Base-by-base conservation (phyloP, 2,113 vertebrate genomes). In the Telmatochromis sp. region DNA sequence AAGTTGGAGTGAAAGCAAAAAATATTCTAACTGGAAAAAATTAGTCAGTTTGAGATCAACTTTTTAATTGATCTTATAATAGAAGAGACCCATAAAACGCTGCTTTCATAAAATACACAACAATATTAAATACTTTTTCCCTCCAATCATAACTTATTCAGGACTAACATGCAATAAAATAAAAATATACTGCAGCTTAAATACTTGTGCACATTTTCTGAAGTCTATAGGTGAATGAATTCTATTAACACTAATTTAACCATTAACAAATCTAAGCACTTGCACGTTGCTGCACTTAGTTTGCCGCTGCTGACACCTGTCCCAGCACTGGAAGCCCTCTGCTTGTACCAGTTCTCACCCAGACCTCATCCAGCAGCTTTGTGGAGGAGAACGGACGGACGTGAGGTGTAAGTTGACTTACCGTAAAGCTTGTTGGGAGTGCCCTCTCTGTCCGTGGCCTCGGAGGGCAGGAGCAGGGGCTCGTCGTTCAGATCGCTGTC, bases 401-500 rank as follows among this genome's bases (percentile, higher is more conserved):
- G 5, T 54, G 68, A 71, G 71, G 28, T 26, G 53, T 23, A 51
- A 58, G 84, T 93, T 91, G 96, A 98, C 98, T 99, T 95, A 99
- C 98, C 98, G 94, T 99, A 98, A 96, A 98, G 98, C 97, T 98
- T 98, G 97, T 96, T 97, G 95, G 98, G 98, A 95, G 97, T 96
- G 96, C 98, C 98, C 96, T 98, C 97, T 94, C 96, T 96, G 96
- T 98, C 98, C 96, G 97, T 97, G 95, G 97, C 97, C 95, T 98
- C 98, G 92, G 97, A 97, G 92, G 98, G 97, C 95, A 95, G 97
- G 95, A 98, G 97, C 96, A 98, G 96, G 96, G 98, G 95, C 96
- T 99, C 98, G 95, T 99, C 98, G 96, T 97, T 97, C 96, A 97
- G 97, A 96, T 99, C 97, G 95, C 97, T 97, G 97, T 99, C 98